Evolutionary conservation across 2,888 invertebrate genomes (phyloP).

Genomic region (Agonopterix alstromeriana): DNA sequence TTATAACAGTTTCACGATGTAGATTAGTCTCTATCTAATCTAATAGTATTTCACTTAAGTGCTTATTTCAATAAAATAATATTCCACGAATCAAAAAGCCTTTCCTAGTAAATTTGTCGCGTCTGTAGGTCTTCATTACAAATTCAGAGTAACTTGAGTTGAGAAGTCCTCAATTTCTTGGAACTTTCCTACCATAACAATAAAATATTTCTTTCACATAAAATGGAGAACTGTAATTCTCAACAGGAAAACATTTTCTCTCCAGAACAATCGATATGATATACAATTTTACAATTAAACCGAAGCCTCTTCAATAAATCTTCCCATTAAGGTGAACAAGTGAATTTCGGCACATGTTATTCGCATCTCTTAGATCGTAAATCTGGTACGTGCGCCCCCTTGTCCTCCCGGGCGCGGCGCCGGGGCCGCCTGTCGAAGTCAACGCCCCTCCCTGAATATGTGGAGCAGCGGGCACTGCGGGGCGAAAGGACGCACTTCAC

Average conservation of each 20-base stretch:
- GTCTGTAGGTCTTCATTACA: too few relatives aligned
- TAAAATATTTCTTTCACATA: too few relatives aligned
- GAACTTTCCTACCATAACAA: too few relatives aligned
- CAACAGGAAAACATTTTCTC: not conserved
- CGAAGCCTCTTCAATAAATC: conserved; percentile 25
- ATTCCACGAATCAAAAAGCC: too few relatives aligned
- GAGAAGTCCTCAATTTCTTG: too few relatives aligned
- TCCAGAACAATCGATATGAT: too few relatives aligned
- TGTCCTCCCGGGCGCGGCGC: conserved; percentile 1
- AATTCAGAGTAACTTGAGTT: too few relatives aligned
- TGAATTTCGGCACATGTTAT: conserved; percentile 40
- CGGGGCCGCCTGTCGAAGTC: conserved; percentile 7
- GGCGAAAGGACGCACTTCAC: conserved; percentile 36
- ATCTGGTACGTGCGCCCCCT: conserved; percentile 29
- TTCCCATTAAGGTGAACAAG: conserved; percentile 35
- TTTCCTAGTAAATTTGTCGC: too few relatives aligned
- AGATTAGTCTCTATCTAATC: too few relatives aligned
- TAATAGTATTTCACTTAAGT: too few relatives aligned
- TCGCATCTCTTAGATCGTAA: conserved; percentile 26
- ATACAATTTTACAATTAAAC: conserved; percentile 3
- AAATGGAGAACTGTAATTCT: too few relatives aligned
- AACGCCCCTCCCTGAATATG: conserved; percentile 21
- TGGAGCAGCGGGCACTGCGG: conserved; percentile 19
- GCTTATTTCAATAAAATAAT: too few relatives aligned
- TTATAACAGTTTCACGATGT: not conserved